Evolutionary conservation across 2,797 vertebrate species (phyloP), one percentile per base, ranked within the genome.

Genomic region (Rhinatrema bivittatum): DNA sequence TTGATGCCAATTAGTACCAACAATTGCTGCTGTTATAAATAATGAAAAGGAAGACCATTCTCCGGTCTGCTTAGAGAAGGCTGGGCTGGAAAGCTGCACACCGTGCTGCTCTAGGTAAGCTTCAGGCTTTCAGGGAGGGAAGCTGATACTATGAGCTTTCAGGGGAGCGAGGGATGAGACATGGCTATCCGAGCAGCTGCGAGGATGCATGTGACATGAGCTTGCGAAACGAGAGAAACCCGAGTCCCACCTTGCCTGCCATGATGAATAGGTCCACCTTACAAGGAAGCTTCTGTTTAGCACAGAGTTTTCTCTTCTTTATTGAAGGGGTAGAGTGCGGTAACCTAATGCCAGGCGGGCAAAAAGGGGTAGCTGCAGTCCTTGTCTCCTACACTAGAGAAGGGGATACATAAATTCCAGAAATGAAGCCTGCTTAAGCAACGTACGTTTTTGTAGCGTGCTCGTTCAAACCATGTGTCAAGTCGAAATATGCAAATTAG

Each of bases 401-500:
- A 2, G 32, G 36, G 49, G 53, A 57, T 28, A 20, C 24, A n/a
- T 9, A 23, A 51, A 39, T 20, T 40, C 27, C 46, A 46, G 19
- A 11, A 40, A 25, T 32, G 19, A 22, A 41, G 32, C 41, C 45
- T 45, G 39, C 44, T 21, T 32, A 13, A 42, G 62, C n/a, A n/a
- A n/a, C n/a, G 50, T 64, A 62, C 54, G 50, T 70, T 46, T 42
- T 75, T 70, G 59, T 73, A 72, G 46, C 59, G 52, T 65, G 58
- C 42, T 29, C 56, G 30, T 49, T 56, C 32, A 40, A n/a, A 19
- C 36, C 61, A 13, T 7, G n/a, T n/a, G n/a, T n/a, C n/a, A 29
- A 51, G 57, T 46, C 61, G 32, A 7, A 76, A 68, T 74, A n/a
- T n/a, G n/a, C n/a, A 71, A 78, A 76, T 74, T 72, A 61, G 11